Conservation (phyloP, 2,797 vertebrate species). For the Pterois miles region DNA sequence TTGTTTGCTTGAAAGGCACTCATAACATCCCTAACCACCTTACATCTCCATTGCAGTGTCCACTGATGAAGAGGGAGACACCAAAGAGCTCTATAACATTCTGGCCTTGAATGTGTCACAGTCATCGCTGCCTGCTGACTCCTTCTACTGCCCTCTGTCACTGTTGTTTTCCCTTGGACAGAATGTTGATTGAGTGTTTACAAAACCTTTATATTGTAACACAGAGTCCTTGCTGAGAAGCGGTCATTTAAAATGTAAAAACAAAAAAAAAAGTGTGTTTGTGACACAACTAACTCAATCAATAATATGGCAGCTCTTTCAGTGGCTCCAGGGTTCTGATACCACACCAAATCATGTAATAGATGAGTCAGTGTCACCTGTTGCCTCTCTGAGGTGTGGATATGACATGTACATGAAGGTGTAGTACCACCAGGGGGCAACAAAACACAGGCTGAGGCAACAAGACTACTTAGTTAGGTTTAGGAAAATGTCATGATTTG, state of each 20-base stretch:
- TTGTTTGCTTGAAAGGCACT: slow-evolving; percentile 40
- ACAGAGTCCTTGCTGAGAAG: slow-evolving; percentile 8
- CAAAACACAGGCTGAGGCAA: too few relatives aligned
- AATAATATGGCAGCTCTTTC: neutral
- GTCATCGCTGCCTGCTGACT: slow-evolving; percentile 7
- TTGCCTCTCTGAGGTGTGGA: too few relatives aligned
- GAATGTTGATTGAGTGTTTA: slow-evolving; percentile 21
- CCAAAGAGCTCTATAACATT: slow-evolving; percentile 21
- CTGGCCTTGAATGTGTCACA: slow-evolving; percentile 18
- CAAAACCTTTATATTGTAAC: slow-evolving; percentile 3
- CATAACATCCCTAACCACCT: slow-evolving; percentile 41
- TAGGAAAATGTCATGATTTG: neutral
- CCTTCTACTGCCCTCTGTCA: neutral
- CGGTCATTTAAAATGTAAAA: neutral
- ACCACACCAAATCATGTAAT: neutral
- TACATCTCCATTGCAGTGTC: slow-evolving; percentile 9
- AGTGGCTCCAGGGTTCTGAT: neutral
- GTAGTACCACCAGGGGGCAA: neutral
- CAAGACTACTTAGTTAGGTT: too few relatives aligned
- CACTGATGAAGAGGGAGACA: slow-evolving; percentile 19
- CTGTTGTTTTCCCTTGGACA: neutral
- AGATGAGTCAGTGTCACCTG: neutral
- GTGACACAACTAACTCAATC: neutral
- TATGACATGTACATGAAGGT: neutral
- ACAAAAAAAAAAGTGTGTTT: neutral